phyloP scores from a whole-genome alignment of 2,113 vertebrate species.

The Rhinichthys klamathensis region DNA sequence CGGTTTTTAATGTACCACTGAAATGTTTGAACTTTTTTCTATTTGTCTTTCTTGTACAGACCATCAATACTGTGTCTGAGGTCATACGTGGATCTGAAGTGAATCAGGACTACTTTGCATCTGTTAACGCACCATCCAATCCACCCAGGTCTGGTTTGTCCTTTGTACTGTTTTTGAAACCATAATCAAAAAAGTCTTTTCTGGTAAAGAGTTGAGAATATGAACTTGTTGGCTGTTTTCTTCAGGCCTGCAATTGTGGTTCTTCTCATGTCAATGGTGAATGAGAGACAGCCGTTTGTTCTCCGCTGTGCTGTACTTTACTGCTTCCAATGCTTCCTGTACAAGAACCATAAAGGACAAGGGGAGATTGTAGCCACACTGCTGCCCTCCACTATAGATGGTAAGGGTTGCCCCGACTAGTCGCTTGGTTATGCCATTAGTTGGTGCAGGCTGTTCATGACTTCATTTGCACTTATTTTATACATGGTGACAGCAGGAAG shows the following conservation, averaged over 20 bases:
- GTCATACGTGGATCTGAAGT: constrained; percentile 94
- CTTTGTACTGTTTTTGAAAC: constrained; percentile 40
- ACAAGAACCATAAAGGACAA: constrained; percentile 97
- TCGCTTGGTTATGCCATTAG: not conserved
- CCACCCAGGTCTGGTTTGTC: constrained; percentile 85
- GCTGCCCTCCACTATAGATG: constrained; percentile 95
- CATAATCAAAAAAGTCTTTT: not conserved
- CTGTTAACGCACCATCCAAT: constrained; percentile 96
- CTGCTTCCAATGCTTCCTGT: constrained; percentile 98
- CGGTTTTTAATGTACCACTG: not conserved
- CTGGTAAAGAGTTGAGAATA: not conserved
- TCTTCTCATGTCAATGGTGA: constrained; percentile 99
- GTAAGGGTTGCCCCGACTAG: constrained; percentile 66
- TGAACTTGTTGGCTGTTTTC: constrained; percentile 17
- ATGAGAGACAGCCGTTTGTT: constrained; percentile 94
- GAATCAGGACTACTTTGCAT: constrained; percentile 98
- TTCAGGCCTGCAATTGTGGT: constrained; percentile 94
- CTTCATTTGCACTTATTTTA: not conserved
- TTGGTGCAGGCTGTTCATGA: not conserved
- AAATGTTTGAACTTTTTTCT: not conserved
- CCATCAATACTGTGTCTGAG: constrained; percentile 98
- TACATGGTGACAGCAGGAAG: not conserved
- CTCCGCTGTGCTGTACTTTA: constrained; percentile 97
- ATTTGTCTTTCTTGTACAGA: constrained; percentile 72
- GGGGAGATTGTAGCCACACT: constrained; percentile 95